Conservation (phyloP, 2,113 vertebrate species). For the Coturnix japonica region DNA sequence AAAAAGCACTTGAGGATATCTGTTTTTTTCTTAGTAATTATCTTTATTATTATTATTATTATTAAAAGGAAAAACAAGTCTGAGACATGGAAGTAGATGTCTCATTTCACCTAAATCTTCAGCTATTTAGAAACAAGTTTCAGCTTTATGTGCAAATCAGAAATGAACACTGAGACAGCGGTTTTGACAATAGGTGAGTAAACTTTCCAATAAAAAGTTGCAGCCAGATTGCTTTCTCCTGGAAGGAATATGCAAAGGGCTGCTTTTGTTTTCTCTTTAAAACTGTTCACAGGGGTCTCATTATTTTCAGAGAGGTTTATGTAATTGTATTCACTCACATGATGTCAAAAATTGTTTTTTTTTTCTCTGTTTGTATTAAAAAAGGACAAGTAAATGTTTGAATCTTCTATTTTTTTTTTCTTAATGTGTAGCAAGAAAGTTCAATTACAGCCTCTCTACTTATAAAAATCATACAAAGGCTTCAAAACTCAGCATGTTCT, state of each 20-base stretch:
- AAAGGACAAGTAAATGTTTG: conserved; percentile 67
- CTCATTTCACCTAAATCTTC: neutral
- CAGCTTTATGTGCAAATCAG: neutral
- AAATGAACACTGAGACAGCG: neutral
- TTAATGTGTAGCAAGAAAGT: conserved; percentile 58
- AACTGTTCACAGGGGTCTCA: conserved; percentile 14
- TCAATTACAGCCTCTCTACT: conserved; percentile 55
- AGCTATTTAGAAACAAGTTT: neutral
- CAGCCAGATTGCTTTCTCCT: conserved; percentile 1
- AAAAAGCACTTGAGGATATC: neutral
- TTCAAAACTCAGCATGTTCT: conserved; percentile 54
- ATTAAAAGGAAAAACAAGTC: neutral
- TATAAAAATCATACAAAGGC: conserved; percentile 60
- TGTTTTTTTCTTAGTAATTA: neutral
- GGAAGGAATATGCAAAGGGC: neutral
- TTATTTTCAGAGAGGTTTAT: conserved; percentile 49
- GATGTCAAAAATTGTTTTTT: conserved; percentile 33
- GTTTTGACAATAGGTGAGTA: neutral
- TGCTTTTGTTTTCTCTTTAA: conserved; percentile 28
- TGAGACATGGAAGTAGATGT: fast-evolving
- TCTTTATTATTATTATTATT: neutral
- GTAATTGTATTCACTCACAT: conserved; percentile 22
- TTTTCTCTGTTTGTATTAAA: neutral
- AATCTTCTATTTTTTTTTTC: conserved; percentile 51
- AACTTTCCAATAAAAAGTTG: conserved; percentile 24